phyloP scores from a whole-genome alignment of 2,113 vertebrate genomes.

The Climacteris rufus region DNA sequence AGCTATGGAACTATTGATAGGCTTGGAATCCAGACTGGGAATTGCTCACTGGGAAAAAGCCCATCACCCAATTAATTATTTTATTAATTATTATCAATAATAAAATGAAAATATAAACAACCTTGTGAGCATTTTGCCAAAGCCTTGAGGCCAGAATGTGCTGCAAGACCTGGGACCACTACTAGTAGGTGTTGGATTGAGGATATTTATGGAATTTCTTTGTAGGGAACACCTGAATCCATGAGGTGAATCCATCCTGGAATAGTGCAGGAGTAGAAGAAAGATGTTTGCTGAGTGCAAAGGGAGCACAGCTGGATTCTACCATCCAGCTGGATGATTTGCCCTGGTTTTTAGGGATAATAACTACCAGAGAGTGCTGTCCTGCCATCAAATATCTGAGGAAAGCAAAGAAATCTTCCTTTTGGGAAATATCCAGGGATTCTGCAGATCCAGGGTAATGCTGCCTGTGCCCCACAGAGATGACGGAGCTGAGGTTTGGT shows the following conservation, averaged over 20 bases:
- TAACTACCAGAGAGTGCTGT: background rate
- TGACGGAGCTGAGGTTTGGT: background rate
- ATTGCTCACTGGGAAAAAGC: background rate
- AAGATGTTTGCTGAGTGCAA: background rate
- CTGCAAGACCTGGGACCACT: background rate
- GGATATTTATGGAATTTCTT: background rate
- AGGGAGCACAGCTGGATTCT: background rate
- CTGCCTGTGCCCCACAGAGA: background rate
- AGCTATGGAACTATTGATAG: background rate
- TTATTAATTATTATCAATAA: background rate
- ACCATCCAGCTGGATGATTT: background rate
- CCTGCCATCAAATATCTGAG: background rate
- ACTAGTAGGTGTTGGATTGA: rapidly evolving
- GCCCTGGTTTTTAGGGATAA: background rate
- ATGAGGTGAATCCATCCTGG: background rate
- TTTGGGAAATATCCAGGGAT: background rate
- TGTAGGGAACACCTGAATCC: background rate
- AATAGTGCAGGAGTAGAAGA: background rate
- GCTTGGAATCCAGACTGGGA: background rate
- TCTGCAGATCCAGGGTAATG: background rate
- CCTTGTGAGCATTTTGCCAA: background rate
- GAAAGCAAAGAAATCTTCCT: background rate
- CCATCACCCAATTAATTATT: background rate
- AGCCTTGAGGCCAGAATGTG: rapidly evolving
- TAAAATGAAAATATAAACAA: background rate